Evolutionary conservation across 2,797 vertebrate species (phyloP), one percentile per base, ranked within the genome.

Genomic region (Numenius phaeopus): DNA sequence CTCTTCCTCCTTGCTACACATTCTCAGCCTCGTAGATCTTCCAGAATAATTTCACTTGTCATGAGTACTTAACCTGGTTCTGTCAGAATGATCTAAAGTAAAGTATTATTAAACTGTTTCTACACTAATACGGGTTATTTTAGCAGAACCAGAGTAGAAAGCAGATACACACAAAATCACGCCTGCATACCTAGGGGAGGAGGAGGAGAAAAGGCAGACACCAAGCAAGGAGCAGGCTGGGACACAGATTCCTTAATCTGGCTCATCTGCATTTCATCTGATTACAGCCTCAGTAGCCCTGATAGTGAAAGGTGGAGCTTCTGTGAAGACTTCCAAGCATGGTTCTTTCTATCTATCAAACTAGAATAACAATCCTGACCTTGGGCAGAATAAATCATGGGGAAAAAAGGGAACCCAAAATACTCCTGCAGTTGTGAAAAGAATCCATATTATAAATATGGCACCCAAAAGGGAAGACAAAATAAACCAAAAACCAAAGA

Each of bases 401-500:
- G 15, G 3, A 1, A 46, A 42, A 92, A 75, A 44, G 22, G 10
- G 23, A 91, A 82, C 23, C 10, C 29, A 27, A 89, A 92, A 92
- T 73, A 87, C 7, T 34, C 32, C 66, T 72, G 58, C 69, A 89
- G 79, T 79, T 90, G 65, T 79, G 79, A 94, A 84, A 96, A 91
- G 62, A 83, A 91, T 52, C 62, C 10, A 17, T 76, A 66, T 72
- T 37, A 90, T 44, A 90, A 73, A 93, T 82, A 90, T 9, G 14
- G 18, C 21, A 95, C 21, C 27, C 39, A 86, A 95, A 95, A 78
- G 26, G 57, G 52, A 46, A 89, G 87, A 73, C 39, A 90, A 90
- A 83, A 85, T 44, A 92, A 94, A 88, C 73, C 37, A 87, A 89
- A 89, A 90, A 46, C 49, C 58, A 47, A 87, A 92, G 89, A 83